Evolutionary conservation across 2,113 vertebrate genomes (phyloP).

Genomic region (Oncorhynchus mykiss): DNA sequence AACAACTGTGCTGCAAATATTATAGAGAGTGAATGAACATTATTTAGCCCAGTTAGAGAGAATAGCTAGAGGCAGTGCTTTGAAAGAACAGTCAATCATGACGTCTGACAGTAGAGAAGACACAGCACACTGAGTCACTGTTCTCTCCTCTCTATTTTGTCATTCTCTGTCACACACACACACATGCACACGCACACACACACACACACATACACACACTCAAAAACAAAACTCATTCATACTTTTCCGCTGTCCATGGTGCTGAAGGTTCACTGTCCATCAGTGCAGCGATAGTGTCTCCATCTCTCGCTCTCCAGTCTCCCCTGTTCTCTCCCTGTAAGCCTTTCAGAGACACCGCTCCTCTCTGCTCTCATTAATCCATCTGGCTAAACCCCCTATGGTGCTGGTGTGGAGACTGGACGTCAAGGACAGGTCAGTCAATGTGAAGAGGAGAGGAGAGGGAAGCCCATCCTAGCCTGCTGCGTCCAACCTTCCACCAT

Average conservation of each 20-base stretch:
- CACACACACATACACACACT: background rate
- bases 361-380: slow-evolving; percentile 53
- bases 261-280: slow-evolving; percentile 56
- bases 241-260: slow-evolving; percentile 57
- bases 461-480: background rate
- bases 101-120: background rate
- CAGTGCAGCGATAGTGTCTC: too few relatives aligned
- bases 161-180: background rate
- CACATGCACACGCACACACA: background rate
- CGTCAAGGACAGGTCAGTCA: slow-evolving; percentile 57
- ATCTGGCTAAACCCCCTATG: slow-evolving; percentile 45
- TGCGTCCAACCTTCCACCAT: slow-evolving; percentile 22
- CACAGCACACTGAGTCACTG: too few relatives aligned
- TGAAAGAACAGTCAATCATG: background rate
- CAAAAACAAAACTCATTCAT: too few relatives aligned
- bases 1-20: slow-evolving; percentile 50
- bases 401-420: slow-evolving; percentile 19
- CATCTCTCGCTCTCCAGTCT: background rate
- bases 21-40: slow-evolving; percentile 50
- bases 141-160: too few relatives aligned
- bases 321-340: slow-evolving; percentile 33
- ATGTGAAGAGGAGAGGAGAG: background rate
- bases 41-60: slow-evolving; percentile 53
- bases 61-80: slow-evolving; percentile 7
- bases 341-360: slow-evolving; percentile 34